Evolutionary conservation across 2,113 vertebrate species (phyloP), one percentile per base, ranked within the genome.

Genomic region (Burhinus oedicnemus): DNA sequence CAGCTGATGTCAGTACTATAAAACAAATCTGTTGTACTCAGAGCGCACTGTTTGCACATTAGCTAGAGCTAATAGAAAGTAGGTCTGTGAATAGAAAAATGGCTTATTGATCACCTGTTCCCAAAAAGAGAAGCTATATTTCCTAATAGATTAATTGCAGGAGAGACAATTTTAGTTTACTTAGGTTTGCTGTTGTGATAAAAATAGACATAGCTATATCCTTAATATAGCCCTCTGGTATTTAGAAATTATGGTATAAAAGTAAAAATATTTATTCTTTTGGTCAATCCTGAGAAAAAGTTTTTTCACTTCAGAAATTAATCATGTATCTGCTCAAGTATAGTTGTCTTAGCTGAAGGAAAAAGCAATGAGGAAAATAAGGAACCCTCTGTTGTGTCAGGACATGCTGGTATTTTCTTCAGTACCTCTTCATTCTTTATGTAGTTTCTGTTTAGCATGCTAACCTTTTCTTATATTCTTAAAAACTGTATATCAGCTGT

Each of bases 1-100:
- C 3, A 5, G 15, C 34, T 84, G 25, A 70, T 78, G 8, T 61
- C 22, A 77, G 36, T 74, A 26, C n/a, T 81, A 23, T 30, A 49
- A 55, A 69, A 23, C 36, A 76, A n/a, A 71, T 68, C 16, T 29
- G 3, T 54, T 89, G 5, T 38, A 49, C 25, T 74, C 51, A 5
- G 20, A 47, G 22, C 0, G 0, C 34, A 15, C 26, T 65, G 32
- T 72, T 88, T 69, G 13, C 17, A 71, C 0, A 0, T 72, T 80
- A 83, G 15, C 27, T 90, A 26, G 36, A 54, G 27, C 18, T 54
- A 74, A 25, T 29, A 49, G 40, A 76, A 86, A 40, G n/a, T 58
- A 80, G 29, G 14, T 62, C 15, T 61, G 2, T 76, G 30, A 76
- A 36, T 72, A 61, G 47, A 38, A 58, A 92, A 90, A 45, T 18